Percentiles rank a stretch among this genome's conserved stretches.
phyloP scores from a whole-genome alignment of 2,113 vertebrate species.

The Columba livia region DNA sequence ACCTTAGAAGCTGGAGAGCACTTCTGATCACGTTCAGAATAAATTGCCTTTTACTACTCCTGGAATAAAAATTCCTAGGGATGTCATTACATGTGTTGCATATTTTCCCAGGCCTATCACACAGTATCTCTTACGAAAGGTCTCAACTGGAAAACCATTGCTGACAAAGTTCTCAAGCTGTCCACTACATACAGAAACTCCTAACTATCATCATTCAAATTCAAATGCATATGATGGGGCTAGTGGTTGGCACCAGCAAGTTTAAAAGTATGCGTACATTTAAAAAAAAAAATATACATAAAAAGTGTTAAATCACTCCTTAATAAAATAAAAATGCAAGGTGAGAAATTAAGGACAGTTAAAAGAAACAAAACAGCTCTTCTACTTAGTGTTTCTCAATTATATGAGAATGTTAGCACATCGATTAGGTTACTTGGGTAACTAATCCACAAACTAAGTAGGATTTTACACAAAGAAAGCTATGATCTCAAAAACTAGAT shows the following conservation, averaged over 20 bases:
- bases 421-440: conserved; percentile 34
- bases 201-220: background rate
- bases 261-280: background rate
- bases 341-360: background rate
- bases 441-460: conserved; percentile 30
- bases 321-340: conserved; percentile 8
- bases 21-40: background rate
- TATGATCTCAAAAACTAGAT: background rate
- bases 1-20: background rate
- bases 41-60: background rate
- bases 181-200: background rate
- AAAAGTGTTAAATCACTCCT: background rate
- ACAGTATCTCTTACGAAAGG: background rate
- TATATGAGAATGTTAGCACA: background rate
- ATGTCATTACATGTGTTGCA: background rate
- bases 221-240: background rate
- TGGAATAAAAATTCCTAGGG: background rate
- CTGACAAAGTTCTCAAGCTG: background rate
- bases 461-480: conserved; percentile 43
- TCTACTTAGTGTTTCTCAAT: conserved; percentile 33
- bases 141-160: background rate
- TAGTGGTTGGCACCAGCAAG: background rate
- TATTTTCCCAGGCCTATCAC: background rate
- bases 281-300: background rate
- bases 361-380: background rate